Base-by-base conservation (phyloP, 2,888 invertebrate species). In the Cephus pulcher region DNA sequence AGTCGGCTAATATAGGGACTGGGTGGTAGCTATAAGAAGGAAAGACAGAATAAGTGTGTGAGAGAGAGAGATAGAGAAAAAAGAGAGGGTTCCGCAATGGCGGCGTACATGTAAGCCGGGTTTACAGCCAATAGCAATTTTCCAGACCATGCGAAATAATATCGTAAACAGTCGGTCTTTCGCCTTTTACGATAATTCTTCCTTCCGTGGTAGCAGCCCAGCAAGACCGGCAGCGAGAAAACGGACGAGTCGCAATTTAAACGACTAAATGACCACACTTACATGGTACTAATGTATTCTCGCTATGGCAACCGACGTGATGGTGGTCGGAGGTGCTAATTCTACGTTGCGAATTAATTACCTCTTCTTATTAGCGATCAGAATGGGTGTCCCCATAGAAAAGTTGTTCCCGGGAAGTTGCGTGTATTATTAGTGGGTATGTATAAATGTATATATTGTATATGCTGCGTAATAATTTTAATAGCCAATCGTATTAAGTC, bases 121-220 rank as follows among this genome's bases (percentile, higher is more conserved):
- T 86, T 86, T 84, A 84, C 82, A 78, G 82, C 82, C 83, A 77
- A 85, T 83, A 84, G 81, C 77, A 81, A 84, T 85, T 85, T 82
- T 80, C 80, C 79, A 75, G 80, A 77, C 80, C 74, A 81, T 82
- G 84, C 80, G 82, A 77, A 85, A 84, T 85, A 85, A 87, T 84
- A 85, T 84, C 87, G 78, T 83, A 87, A 86, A 86, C 77, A 81
- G 75, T 12, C 69, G 76, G 75, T 34, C 76, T 84, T 84, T 78
- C 80, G 77, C 76, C 78, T 86, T 87, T 86, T 81, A 84, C 83
- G 84, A 83, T 85, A 84, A 86, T 86, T 84, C 56, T 56, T 56
- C 56, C 23, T 23, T 56, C 56, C 56, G 56, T 56, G 56, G 23
- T 15, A 56, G 56, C 56, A 56, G 23, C 56, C 56, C 23, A 56